A percentile compares a stretch with the other conserved stretches of the same genome.
Conservation (phyloP, 1,140 invertebrate genomes). For the Neoseiulus cucumeris region DNA sequence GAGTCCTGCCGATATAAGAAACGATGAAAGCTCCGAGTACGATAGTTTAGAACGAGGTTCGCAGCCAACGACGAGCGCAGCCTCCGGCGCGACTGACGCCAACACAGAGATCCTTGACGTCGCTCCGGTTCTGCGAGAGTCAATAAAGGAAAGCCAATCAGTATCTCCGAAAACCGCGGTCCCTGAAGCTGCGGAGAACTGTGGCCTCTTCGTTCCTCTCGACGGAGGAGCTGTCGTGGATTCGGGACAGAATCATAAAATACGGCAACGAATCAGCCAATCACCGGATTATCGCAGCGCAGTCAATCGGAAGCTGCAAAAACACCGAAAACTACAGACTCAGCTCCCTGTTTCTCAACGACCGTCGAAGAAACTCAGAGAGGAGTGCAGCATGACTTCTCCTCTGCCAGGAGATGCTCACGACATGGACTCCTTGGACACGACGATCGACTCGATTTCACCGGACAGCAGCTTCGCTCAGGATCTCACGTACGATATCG, state of each 20-base stretch:
- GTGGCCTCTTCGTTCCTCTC: no score
- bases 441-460: neutral
- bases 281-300: neutral
- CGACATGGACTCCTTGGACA: neutral
- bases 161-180: no score
- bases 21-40: neutral
- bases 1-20: neutral
- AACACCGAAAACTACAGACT: neutral
- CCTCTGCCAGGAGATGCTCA: neutral
- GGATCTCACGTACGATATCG: neutral
- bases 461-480: neutral
- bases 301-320: neutral
- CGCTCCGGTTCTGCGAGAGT: neutral
- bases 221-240: no score
- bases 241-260: neutral
- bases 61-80: neutral
- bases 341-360: neutral
- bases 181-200: no score
- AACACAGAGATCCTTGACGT: neutral
- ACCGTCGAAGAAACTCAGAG: neutral
- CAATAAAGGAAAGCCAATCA: no score
- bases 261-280: neutral
- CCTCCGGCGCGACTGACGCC: no score
- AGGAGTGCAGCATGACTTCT: neutral
- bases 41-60: neutral